Evolutionary conservation across 2,113 vertebrate species (phyloP).

Genomic region (Oreochromis tanganicae): DNA sequence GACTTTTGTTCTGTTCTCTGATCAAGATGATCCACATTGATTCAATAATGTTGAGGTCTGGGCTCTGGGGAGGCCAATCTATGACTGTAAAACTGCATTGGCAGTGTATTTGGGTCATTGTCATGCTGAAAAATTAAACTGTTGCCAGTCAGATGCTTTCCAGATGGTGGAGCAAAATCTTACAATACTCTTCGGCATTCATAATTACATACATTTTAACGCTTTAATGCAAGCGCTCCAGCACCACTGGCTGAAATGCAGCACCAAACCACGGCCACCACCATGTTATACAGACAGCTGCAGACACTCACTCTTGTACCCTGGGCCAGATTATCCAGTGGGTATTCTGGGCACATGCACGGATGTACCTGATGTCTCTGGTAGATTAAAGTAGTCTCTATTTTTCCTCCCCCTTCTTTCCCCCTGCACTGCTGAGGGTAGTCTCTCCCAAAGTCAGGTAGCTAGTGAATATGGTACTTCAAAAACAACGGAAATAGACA

Average conservation of each 20-base stretch:
- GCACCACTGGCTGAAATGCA: neutral
- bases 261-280: neutral
- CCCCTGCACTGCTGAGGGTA: neutral
- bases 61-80: neutral
- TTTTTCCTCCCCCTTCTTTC: neutral
- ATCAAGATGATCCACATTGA: neutral
- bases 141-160: neutral
- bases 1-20: neutral
- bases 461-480: neutral
- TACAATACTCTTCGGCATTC: rapidly evolving
- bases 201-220: neutral
- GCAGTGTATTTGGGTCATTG: neutral
- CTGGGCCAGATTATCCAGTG: neutral
- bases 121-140: neutral
- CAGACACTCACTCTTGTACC: neutral
- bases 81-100: neutral
- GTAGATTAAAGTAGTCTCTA: neutral
- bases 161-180: neutral
- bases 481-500: neutral
- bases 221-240: rapidly evolving
- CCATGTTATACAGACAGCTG: neutral
- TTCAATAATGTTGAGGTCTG: neutral
- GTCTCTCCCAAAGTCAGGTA: neutral
- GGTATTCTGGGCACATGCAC: neutral
- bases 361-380: neutral